Percentiles rank a stretch among this genome's conserved stretches.
Evolutionary conservation across 1,140 invertebrate genomes (phyloP).

Genomic region (Armadillidium nasatum): DNA sequence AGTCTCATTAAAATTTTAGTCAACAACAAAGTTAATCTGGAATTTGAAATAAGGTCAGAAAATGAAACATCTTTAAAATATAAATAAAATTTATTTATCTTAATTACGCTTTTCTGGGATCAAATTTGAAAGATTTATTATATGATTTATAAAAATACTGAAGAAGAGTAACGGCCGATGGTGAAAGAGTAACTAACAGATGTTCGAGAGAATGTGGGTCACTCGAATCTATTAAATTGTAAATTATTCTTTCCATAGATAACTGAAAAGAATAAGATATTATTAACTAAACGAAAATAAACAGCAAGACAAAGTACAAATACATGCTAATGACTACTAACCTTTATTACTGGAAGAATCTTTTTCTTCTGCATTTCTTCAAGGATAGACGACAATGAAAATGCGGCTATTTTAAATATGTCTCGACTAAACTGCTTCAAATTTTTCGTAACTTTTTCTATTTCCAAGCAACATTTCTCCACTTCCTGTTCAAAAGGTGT

Average conservation of each 20-base stretch:
- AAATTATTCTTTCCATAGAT: neutral
- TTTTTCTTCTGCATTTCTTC: neutral
- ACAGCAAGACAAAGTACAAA: neutral
- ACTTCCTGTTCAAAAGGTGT: neutral
- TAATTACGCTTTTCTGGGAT: neutral
- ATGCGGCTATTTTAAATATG: neutral
- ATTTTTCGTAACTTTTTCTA: neutral
- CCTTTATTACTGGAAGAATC: neutral
- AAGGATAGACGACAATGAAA: neutral
- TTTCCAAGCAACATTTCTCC: neutral
- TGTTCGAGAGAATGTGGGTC: neutral
- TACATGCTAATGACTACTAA: neutral
- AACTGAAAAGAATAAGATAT: neutral
- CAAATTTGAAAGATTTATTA: neutral
- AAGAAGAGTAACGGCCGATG: neutral
- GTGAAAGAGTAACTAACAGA: neutral
- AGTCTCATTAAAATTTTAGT: too few species aligned
- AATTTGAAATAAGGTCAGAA: too few species aligned
- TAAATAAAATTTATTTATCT: too few species aligned
- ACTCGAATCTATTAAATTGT: neutral
- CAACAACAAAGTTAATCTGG: too few species aligned
- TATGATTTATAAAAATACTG: neutral
- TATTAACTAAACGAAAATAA: neutral
- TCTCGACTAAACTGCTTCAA: neutral
- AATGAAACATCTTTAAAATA: too few species aligned